Conservation (phyloP, 2,113 vertebrate genomes). For the Chelonoidis abingdonii region DNA sequence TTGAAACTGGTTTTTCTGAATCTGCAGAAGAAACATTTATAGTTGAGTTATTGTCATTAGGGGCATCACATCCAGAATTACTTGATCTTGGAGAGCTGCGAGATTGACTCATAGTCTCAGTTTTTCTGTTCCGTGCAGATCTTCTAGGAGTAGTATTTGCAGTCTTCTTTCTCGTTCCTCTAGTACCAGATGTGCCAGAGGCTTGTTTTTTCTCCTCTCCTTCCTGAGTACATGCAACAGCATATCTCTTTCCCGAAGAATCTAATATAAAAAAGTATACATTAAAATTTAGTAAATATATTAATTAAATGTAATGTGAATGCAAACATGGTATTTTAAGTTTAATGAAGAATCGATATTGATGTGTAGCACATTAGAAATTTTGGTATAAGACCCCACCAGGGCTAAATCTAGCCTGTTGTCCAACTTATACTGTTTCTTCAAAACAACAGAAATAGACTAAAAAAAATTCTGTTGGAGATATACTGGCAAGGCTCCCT, state of each 20-base stretch:
- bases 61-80: slow-evolving; percentile 82
- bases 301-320: slow-evolving; percentile 7
- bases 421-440: not conserved
- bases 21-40: slow-evolving; percentile 69
- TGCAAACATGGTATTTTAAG: not conserved
- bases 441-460: not conserved
- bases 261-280: slow-evolving; percentile 75
- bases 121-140: slow-evolving; percentile 86
- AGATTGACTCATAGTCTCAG: slow-evolving; percentile 78
- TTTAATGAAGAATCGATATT: not conserved
- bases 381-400: not conserved
- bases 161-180: slow-evolving; percentile 86
- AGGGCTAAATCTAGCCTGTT: not conserved
- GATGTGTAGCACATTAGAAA: not conserved
- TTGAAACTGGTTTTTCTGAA: slow-evolving; percentile 78
- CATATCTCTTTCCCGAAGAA: slow-evolving; percentile 85
- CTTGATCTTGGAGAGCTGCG: slow-evolving; percentile 80
- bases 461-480: not conserved
- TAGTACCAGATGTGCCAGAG: slow-evolving; percentile 86
- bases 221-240: slow-evolving; percentile 88
- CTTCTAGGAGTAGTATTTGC: slow-evolving; percentile 82
- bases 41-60: slow-evolving; percentile 72
- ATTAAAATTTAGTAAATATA: not conserved
- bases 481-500: fast-evolving
- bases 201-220: slow-evolving; percentile 91